A percentile compares a stretch with the other conserved stretches of the same genome.
Conservation (phyloP, 1,140 invertebrate genomes). For the Geopemphigus sp. region DNA sequence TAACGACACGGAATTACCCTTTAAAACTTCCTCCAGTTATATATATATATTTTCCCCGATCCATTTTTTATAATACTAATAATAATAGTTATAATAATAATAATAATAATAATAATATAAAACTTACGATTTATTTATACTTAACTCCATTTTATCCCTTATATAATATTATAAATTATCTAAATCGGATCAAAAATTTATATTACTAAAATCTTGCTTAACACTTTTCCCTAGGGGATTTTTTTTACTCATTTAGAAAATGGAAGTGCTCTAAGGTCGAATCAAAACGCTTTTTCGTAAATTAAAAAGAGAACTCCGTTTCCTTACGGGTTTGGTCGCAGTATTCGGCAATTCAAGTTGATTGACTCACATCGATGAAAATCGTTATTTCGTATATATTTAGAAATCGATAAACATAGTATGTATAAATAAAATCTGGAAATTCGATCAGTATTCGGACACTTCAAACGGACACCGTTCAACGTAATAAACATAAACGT, state of each 20-base stretch:
- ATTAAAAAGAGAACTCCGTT: conserved; percentile 3
- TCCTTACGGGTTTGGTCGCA: neutral
- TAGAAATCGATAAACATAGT: neutral
- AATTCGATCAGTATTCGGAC: neutral
- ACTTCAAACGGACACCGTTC: neutral
- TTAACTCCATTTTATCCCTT: neutral
- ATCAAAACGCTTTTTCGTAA: conserved; percentile 18
- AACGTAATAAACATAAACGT: too few relatives aligned
- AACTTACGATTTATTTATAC: neutral
- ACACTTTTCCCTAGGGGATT: neutral
- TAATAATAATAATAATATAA: too few relatives aligned
- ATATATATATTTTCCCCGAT: too few relatives aligned
- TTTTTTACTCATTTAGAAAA: conserved; percentile 1
- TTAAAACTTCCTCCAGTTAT: neutral
- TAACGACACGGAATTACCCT: neutral
- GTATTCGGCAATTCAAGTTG: neutral
- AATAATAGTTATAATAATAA: too few relatives aligned
- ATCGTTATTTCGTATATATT: too few relatives aligned
- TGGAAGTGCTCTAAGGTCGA: neutral
- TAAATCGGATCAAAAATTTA: neutral
- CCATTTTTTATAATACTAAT: too few relatives aligned
- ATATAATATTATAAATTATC: neutral
- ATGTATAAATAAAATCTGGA: neutral
- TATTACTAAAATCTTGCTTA: neutral
- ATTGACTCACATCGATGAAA: neutral